A percentile compares a stretch with the other conserved stretches of the same genome.
phyloP scores from a whole-genome alignment of 2,113 vertebrate genomes.

The Macrotus californicus region DNA sequence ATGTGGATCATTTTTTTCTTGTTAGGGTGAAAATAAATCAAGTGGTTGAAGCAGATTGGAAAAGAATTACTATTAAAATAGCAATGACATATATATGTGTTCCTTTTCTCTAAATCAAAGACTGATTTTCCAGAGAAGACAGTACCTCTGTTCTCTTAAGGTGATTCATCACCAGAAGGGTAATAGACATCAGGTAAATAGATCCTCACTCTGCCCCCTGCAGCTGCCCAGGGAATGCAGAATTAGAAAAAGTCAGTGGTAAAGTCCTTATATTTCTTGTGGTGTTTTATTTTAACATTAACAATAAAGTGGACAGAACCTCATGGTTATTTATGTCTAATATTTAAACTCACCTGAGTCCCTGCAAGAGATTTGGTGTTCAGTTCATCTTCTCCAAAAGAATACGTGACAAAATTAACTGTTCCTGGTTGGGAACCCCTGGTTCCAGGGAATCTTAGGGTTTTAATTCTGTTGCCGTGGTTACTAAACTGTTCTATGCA shows the following conservation, averaged over 20 bases:
- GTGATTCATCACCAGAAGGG: background rate
- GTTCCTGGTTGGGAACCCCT: background rate
- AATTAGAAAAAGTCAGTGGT: background rate
- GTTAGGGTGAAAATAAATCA: background rate
- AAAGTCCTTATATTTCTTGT: background rate
- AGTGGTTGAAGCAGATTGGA: background rate
- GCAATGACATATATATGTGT: too few relatives aligned
- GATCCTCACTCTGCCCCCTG: background rate
- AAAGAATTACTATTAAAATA: background rate
- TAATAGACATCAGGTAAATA: background rate
- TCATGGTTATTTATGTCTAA: background rate
- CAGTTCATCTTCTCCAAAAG: background rate
- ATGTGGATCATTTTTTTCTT: background rate
- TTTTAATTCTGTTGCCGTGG: slow-evolving; percentile 11
- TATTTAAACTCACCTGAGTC: background rate
- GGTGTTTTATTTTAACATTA: background rate
- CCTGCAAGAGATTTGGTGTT: background rate
- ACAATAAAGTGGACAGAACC: background rate
- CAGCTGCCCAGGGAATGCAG: background rate
- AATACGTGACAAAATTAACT: background rate
- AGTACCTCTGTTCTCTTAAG: background rate
- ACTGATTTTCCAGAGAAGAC: background rate
- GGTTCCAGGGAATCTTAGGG: background rate
- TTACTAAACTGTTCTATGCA: background rate
- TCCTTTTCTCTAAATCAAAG: background rate